Evolutionary conservation across 2,797 vertebrate species (phyloP), one percentile per base, ranked within the genome.

Genomic region (Mergus octosetaceus): DNA sequence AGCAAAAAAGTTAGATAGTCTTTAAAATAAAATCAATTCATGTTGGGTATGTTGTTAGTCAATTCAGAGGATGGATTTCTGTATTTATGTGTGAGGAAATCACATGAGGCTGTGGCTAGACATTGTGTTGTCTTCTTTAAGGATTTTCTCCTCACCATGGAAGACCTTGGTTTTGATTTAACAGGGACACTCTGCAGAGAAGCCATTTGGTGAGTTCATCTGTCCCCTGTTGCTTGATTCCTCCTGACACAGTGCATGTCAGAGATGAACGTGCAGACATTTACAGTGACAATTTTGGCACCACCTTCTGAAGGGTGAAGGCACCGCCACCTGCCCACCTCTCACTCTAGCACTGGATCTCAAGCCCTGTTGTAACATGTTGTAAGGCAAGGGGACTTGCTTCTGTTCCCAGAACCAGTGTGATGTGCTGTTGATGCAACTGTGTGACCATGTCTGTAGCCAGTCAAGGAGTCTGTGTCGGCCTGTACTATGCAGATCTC

Each of bases 381-480:
- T 65, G 20, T 11, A 71, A 62, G 66, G 49, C 12, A 61, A 83
- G 54, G 20, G 57, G 51, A 82, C 87, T 68, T 65, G 18, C 61
- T 20, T 4, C 54, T 49, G 30, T 65, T 34, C 73, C 32, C 54
- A 61, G 73, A 77, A 85, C n/a, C 3, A 4, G 43, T 0, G 0
- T 36, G 73, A 54, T 84, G 22, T 27, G 47, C 43, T 79, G 12
- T 45, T 54, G 74, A 78, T 32, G 56, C 62, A 81, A 39, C 60
- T 92, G 86, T 76, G 84, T 80, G 77, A 77, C 36, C 74, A 30
- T 4, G 2, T 39, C 57, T 5, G 4, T 58, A 18, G 24, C 64
- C 60, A 87, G 61, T 66, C 75, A 78, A 78, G 53, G 77, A 90
- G 51, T 51, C 56, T 47, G 65, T 79, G 85, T 36, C 38, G 39